Conservation (phyloP, 2,113 vertebrate species). For the Gnathonemus echidnorhynchus region DNA sequence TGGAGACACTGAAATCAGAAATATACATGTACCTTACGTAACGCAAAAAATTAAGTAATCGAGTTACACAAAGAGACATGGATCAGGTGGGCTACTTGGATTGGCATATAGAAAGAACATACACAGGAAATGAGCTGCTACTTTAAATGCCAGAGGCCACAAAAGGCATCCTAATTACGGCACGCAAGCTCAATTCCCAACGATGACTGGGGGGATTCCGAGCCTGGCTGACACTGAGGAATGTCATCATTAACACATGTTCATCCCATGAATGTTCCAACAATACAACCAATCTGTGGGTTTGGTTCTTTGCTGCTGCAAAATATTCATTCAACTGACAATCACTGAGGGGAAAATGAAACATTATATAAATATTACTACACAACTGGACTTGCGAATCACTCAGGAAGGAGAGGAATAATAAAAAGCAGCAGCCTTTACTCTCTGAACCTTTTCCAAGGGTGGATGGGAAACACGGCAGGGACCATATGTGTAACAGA, state of each 20-base stretch:
- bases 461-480: background rate
- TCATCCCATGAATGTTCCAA: background rate
- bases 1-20: background rate
- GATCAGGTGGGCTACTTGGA: background rate
- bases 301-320: background rate
- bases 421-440: background rate
- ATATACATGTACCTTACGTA: background rate
- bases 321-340: background rate
- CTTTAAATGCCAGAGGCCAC: background rate
- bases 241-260: background rate
- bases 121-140: background rate
- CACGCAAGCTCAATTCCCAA: background rate
- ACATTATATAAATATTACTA: background rate
- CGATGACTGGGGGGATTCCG: background rate
- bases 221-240: background rate
- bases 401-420: background rate
- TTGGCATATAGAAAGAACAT: background rate
- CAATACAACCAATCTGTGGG: background rate
- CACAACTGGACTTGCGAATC: background rate
- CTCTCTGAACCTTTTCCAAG: background rate
- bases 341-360: background rate
- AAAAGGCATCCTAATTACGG: background rate
- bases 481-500: background rate
- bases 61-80: background rate
- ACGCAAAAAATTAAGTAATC: background rate